Evolutionary conservation across 2,113 vertebrate genomes (phyloP).

Genomic region (Leiothrix lutea): DNA sequence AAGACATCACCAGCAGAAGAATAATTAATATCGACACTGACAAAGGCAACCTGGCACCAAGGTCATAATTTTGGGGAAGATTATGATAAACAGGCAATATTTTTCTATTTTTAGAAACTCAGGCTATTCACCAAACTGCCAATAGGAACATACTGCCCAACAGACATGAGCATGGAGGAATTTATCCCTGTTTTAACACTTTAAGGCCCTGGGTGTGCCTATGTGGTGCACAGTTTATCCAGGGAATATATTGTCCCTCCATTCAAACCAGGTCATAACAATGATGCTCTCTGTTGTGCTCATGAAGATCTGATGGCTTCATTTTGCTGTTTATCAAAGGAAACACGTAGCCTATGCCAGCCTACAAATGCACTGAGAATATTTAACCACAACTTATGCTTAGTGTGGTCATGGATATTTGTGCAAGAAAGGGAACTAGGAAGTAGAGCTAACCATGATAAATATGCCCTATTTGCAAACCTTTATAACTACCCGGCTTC

Average conservation of each 20-base stretch:
- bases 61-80: neutral
- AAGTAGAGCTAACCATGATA: conserved; percentile 72
- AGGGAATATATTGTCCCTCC: neutral
- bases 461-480: conserved; percentile 73
- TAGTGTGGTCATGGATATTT: neutral
- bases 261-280: neutral
- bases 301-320: neutral
- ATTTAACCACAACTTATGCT: conserved; percentile 16
- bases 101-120: neutral
- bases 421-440: conserved; percentile 28
- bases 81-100: neutral
- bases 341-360: neutral
- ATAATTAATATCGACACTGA: conserved; percentile 23
- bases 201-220: neutral
- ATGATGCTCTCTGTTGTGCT: neutral
- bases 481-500: conserved; percentile 64
- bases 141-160: neutral
- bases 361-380: neutral
- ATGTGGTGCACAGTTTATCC: neutral
- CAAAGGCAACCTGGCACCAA: neutral
- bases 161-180: neutral
- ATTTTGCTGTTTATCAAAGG: neutral
- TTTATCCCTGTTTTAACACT: neutral
- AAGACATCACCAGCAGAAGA: neutral
- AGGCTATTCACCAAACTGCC: neutral